Evolutionary conservation across 30 jellyfish, hydroid and myxozoan species (phyloP).

Genomic region (Turritopsis dohrnii): DNA sequence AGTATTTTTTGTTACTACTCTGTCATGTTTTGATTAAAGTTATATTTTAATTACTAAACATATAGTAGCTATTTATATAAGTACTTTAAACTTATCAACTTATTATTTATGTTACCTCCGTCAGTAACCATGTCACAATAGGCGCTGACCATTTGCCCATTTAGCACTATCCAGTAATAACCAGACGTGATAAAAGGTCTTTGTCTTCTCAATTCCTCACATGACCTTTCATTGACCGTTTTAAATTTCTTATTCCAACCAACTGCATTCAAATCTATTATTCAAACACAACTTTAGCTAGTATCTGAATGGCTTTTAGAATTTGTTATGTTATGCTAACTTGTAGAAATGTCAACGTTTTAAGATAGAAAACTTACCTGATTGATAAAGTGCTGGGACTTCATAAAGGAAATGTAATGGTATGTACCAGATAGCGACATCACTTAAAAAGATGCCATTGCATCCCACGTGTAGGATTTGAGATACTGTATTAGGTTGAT

Average conservation of each 20-base stretch:
- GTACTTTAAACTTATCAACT: too few relatives aligned
- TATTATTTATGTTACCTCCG: background rate
- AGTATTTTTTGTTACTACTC: too few relatives aligned
- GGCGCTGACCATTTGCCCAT: constrained; percentile 8
- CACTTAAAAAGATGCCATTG: background rate
- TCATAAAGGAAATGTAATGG: background rate
- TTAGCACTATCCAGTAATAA: constrained; percentile 7
- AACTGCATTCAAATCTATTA: constrained; percentile 1
- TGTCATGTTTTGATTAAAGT: too few relatives aligned
- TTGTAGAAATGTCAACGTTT: background rate
- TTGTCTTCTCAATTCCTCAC: constrained; percentile 7
- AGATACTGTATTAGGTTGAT: background rate
- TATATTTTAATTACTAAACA: too few relatives aligned
- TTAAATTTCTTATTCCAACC: constrained; percentile 7
- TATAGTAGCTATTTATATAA: too few relatives aligned
- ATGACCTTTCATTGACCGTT: constrained; percentile 2
- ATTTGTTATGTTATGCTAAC: background rate
- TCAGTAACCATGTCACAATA: constrained; percentile 25
- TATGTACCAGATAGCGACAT: background rate
- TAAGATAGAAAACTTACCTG: background rate
- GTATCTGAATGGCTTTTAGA: background rate
- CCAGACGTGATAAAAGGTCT: constrained; percentile 16
- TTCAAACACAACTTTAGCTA: background rate
- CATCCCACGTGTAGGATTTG: background rate
- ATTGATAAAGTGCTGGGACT: background rate